Base-by-base conservation (phyloP, 35 echinoderm and acorn worm species). In the Patiria miniata region DNA sequence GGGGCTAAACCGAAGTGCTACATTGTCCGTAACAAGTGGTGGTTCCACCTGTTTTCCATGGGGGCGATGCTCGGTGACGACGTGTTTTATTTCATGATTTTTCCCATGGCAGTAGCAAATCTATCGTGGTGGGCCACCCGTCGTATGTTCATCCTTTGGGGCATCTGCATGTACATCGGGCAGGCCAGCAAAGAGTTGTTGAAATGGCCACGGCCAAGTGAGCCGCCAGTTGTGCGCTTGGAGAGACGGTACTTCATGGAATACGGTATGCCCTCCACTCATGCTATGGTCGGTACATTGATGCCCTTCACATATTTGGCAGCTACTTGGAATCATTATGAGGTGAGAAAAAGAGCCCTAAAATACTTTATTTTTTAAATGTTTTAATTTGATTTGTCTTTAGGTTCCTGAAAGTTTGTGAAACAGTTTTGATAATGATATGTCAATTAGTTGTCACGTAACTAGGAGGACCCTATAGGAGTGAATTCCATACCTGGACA, bases 261-360 rank as follows among this genome's bases (percentile, higher is more conserved):
- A 58, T 99, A 99, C 38, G 96, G 96, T 2, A 99, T 99, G 96
- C 96, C 96, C 7, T 99, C 96, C 39, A 99, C 96, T 10, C 96
- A 99, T 55, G 92, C 96, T 5, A 99, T 99, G 92, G 92, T 99
- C n/a, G 96, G 96, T 50, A 86, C 89, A 8, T 56, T 92, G 40
- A 88, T 99, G 29, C 96, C 96, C 5, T 94, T 99, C 79, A 95
- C 92, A 29, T 78, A 94, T 23, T 60, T 99, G 18, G 80, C 82
- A 28, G 44, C 89, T 19, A 92, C 93, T 28, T 92, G 91, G 86
- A 87, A 78, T 51, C 82, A 91, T 21, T 83, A 90, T 77, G 86
- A 99, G 93, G 96, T 99, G 50, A 73, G 84, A 77, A 6, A 12
- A 47, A 6, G 12, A 47, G 42, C 4, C 4, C 12, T 12, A 12